These are phyloP conservation scores for Tetragnatha montana DNA, from an alignment of 2,888 invertebrate genomes.

Conservation along the genomic window DNA sequence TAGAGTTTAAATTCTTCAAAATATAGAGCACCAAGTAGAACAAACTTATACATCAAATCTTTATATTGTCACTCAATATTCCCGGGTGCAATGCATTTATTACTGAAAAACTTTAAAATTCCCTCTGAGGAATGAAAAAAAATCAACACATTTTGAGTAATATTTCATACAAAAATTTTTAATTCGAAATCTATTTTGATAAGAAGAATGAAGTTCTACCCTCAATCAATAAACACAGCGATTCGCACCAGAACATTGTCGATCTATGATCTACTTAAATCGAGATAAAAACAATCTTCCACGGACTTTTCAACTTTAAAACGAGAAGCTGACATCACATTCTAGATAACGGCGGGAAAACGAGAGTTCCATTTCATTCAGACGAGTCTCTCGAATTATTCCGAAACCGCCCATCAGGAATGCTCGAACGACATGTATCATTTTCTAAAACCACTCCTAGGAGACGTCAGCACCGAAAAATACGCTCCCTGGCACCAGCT, in stretches of 20 bases:
- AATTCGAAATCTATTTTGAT: no score
- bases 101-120: no score
- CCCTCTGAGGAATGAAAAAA: no score
- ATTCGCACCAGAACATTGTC: neutral
- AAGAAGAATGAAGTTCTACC: no score
- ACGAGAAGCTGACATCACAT: neutral
- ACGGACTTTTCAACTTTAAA: neutral
- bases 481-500: constrained; percentile 24
- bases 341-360: neutral
- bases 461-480: neutral
- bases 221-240: neutral
- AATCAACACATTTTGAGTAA: no score
- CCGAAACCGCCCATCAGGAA: neutral
- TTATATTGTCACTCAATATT: no score
- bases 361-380: neutral
- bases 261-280: neutral
- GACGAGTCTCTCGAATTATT: neutral
- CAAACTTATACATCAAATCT: no score
- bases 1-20: no score
- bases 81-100: no score
- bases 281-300: neutral
- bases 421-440: neutral
- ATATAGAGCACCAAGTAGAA: no score
- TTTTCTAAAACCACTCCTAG: neutral
- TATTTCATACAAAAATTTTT: no score